These are phyloP conservation scores for Lipophrys pholis DNA, from an alignment of 2,113 vertebrate genomes.

Conservation along the genomic window DNA sequence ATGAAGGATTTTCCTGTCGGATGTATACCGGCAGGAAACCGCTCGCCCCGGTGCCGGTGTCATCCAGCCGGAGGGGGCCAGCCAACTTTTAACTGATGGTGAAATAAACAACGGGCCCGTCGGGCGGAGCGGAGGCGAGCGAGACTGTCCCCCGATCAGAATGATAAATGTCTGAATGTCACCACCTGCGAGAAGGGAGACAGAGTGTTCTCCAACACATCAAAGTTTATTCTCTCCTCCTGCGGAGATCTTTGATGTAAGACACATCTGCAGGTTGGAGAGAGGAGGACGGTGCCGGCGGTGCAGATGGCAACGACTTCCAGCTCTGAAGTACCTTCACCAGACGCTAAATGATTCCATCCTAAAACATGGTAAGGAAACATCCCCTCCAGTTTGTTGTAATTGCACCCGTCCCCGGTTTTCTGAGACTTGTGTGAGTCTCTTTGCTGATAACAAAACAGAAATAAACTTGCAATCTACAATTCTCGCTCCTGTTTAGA, in stretches of 20 bases:
- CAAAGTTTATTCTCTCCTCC: conserved; percentile 35
- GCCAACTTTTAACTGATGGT: conserved; percentile 59
- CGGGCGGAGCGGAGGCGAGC: conserved; percentile 7
- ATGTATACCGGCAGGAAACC: conserved; percentile 25
- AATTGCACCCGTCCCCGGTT: background rate
- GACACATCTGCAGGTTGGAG: conserved; percentile 6
- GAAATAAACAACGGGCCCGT: conserved; percentile 57
- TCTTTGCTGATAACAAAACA: background rate
- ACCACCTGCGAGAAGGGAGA: conserved; percentile 36
- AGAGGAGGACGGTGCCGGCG: conserved; percentile 9
- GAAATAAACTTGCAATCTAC: background rate
- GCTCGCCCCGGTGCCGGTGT: background rate
- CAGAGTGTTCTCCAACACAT: conserved; percentile 29
- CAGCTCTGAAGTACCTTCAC: conserved; percentile 16
- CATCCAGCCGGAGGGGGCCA: conserved; percentile 22
- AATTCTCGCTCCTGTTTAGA: background rate
- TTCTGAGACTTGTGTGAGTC: background rate
- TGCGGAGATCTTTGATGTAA: conserved; percentile 12
- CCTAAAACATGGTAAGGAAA: background rate
- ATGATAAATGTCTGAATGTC: conserved; percentile 55
- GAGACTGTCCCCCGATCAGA: conserved; percentile 28
- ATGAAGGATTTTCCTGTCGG: conserved; percentile 45
- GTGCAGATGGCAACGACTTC: conserved; percentile 20
- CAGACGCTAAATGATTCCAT: conserved; percentile 26
- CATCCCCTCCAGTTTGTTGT: background rate